phyloP scores from a whole-genome alignment of 2,888 invertebrate species.

The Machimus rusticus region DNA sequence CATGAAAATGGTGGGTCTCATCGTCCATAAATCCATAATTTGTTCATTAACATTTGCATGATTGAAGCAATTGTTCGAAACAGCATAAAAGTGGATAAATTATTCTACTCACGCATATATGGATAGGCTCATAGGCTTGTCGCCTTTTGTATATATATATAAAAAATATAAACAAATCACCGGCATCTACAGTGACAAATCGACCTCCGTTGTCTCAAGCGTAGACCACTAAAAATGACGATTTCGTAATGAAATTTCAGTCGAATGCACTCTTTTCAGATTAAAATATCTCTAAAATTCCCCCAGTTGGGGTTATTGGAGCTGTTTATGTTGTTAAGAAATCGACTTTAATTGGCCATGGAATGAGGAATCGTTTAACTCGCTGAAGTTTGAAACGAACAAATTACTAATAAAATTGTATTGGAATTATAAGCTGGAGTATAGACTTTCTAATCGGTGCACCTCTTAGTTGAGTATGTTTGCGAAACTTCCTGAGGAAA shows the following conservation, averaged over 20 bases:
- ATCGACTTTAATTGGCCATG: neutral
- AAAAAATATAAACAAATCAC: neutral
- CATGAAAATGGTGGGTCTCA: neutral
- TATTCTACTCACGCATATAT: neutral
- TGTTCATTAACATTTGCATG: neutral
- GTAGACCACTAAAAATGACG: neutral
- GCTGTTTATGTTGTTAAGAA: neutral
- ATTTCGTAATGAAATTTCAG: neutral
- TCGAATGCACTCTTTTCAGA: neutral
- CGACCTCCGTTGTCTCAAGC: neutral
- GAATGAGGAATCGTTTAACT: neutral
- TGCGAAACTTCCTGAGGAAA: neutral
- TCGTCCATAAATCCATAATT: neutral
- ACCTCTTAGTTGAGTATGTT: neutral
- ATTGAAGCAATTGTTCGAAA: neutral
- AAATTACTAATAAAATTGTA: neutral
- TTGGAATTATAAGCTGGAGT: neutral
- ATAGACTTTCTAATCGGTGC: neutral
- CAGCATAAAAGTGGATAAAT: neutral
- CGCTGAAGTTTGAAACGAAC: neutral
- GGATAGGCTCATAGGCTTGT: neutral
- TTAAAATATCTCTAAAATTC: neutral
- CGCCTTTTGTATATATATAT: neutral
- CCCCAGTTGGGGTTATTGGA: neutral
- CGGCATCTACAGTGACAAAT: neutral